Percentiles rank a stretch among this genome's conserved stretches.
Evolutionary conservation across 2,113 vertebrate genomes (phyloP).

Genomic region (Falco punctatus): DNA sequence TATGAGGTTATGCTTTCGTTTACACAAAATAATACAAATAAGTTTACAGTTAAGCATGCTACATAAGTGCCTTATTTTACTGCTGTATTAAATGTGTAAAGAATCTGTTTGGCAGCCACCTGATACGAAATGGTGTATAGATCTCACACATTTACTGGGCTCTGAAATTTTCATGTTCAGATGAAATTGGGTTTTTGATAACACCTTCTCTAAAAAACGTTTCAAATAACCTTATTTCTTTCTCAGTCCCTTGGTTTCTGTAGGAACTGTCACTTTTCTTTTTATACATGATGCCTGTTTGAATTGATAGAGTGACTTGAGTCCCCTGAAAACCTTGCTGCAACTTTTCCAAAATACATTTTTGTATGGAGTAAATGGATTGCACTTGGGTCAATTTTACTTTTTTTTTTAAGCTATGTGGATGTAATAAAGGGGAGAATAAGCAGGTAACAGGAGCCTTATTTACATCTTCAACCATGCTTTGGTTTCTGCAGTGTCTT

Average conservation of each 20-base stretch:
- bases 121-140: background rate
- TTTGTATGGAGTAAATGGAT: background rate
- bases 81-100: conserved; percentile 9
- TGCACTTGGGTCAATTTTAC: background rate
- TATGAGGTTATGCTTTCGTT: background rate
- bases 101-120: background rate
- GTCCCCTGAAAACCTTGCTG: background rate
- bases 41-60: background rate
- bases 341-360: background rate
- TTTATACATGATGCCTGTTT: background rate
- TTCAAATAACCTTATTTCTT: background rate
- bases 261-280: background rate
- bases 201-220: background rate
- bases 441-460: background rate
- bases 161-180: background rate
- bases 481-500: background rate
- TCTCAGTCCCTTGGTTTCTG: background rate
- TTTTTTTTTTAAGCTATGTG: background rate
- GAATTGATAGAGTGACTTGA: background rate
- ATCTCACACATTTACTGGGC: background rate
- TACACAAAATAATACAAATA: background rate
- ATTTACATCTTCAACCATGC: background rate
- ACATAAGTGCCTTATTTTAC: conserved; percentile 14
- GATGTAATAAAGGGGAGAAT: background rate
- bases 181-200: background rate